These are phyloP conservation scores for Varecia variegata DNA, from an alignment of 2,797 vertebrate genomes.

Conservation along the genomic window DNA sequence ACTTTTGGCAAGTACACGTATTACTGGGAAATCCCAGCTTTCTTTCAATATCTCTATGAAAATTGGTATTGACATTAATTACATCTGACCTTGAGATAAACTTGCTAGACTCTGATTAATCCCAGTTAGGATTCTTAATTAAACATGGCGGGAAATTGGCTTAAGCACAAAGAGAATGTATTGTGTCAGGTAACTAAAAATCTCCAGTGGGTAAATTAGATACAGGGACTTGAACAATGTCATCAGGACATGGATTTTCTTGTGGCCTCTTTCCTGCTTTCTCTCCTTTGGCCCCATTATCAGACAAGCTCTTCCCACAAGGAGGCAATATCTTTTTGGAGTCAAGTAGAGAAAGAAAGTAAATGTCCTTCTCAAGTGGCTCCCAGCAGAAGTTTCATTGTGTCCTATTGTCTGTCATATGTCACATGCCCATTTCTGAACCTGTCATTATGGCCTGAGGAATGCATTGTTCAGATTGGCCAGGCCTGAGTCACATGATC, in stretches of 20 bases:
- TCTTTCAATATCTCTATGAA: not conserved
- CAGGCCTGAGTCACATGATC: not conserved
- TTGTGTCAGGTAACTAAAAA: not conserved
- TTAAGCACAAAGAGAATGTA: not conserved
- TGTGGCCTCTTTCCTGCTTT: not conserved
- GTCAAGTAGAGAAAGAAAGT: not conserved
- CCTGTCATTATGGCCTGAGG: not conserved
- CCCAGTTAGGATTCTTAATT: not conserved
- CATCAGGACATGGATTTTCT: not conserved
- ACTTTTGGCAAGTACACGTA: not conserved
- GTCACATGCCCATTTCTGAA: not conserved
- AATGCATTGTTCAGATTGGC: not conserved
- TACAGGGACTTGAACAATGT: not conserved
- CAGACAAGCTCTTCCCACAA: not conserved
- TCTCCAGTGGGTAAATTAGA: not conserved
- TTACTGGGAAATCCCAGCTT: not conserved
- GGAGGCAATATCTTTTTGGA: not conserved
- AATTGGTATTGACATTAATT: not conserved
- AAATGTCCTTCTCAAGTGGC: not conserved
- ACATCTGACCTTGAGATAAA: not conserved
- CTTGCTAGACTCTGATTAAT: not conserved
- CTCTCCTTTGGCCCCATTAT: not conserved
- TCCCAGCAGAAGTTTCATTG: not conserved
- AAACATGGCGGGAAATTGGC: not conserved
- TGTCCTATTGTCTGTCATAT: not conserved